Base-by-base conservation (phyloP, 2,797 vertebrate species). In the Acestrorhynchus altus region DNA sequence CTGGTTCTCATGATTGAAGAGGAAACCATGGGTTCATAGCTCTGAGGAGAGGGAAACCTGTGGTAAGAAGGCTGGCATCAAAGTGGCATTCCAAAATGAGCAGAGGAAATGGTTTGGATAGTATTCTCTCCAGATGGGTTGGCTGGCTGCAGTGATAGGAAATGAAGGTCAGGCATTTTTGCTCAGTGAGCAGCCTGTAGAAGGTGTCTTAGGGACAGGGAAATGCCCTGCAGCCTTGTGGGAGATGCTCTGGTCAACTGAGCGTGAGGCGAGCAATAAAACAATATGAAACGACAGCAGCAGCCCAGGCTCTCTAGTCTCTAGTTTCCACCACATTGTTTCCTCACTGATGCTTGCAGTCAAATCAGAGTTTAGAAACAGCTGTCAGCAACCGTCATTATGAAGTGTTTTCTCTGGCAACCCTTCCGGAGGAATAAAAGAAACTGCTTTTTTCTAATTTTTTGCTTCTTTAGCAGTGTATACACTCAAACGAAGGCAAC, bases 261-360 rank as follows among this genome's bases (percentile, higher is more conserved):
- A 78, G 74, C 66, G 28, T 76, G 47, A 71, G 59, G 63, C 35
- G 47, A 68, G 46, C 71, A 67, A 65, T 67, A 60, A 84, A 84
- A 60, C 59, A 39, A 78, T 76, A 24, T 77, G 56, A 84, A 84
- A 78, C 65, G 44, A 66, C 49, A 69, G 60, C 47, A 31, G 35
- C 13, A 28, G 24, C 77, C 76, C 65, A 71, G 61, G 44, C 60
- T 61, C 40, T n/a, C n/a, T n/a, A 3, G 24, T 76, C 75, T 76
- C n/a, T 12, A 61, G 42, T 83, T 74, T 79, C 65, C 76, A 52
- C 64, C 39, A 54, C 64, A 76, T 73, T 73, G 73, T 77, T 84
- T 75, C 42, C 76, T 81, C 67, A 72, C 65, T 65, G 46, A 81
- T 60, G 78, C 59, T 60, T 20, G 35, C 60, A 40, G 60, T 31